Percentiles rank a stretch among this genome's conserved stretches.
Evolutionary conservation across 2,797 vertebrate species (phyloP).

Genomic region (Paramormyrops hopkinsi): DNA sequence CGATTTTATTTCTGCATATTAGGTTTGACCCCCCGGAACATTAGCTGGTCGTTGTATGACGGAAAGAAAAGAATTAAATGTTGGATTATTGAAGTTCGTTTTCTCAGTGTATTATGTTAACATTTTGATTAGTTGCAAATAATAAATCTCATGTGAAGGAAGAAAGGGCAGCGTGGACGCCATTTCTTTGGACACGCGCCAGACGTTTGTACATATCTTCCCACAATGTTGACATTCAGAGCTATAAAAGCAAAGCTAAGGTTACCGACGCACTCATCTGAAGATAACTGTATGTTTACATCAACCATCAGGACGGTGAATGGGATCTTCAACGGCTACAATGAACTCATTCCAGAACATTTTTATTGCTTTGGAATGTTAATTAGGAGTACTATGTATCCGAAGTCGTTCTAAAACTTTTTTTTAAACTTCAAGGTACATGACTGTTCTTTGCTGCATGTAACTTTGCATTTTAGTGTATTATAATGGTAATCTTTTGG

Average conservation of each 20-base stretch:
- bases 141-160: not conserved
- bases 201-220: slow-evolving; percentile 56
- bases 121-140: not conserved
- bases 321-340: slow-evolving; percentile 45
- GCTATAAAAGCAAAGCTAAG: slow-evolving; percentile 57
- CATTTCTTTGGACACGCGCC: slow-evolving; percentile 52
- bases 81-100: not conserved
- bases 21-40: slow-evolving; percentile 48
- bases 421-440: not conserved
- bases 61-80: not conserved
- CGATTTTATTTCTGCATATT: slow-evolving; percentile 49
- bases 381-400: not conserved
- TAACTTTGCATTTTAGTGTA: not conserved
- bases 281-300: slow-evolving; percentile 51
- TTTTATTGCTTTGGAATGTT: not conserved
- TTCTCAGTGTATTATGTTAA: not conserved
- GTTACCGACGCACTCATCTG: slow-evolving; percentile 50
- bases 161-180: not conserved
- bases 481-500: not conserved
- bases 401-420: not conserved
- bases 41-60: not conserved
- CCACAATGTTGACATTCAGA: slow-evolving; percentile 62
- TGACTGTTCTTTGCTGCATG: not conserved
- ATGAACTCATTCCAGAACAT: not conserved
- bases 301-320: slow-evolving; percentile 55